Base-by-base conservation (phyloP, 2,888 invertebrate genomes). In the Rhimphoctona megacephalus region DNA sequence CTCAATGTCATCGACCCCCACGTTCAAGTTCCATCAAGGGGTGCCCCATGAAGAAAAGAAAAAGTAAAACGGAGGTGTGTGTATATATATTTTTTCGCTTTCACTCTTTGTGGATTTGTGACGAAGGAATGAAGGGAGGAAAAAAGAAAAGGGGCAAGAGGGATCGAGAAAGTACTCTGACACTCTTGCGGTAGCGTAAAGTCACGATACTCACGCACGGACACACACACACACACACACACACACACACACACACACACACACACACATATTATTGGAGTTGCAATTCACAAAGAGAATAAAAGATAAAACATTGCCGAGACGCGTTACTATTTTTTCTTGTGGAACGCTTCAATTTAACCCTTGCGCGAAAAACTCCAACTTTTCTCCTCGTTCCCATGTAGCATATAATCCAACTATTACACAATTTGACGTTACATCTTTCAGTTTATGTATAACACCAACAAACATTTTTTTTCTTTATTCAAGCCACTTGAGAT, bases 271-370 rank as follows among this genome's bases (percentile, higher is more conserved):
- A 78, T 57, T 70, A 78, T 57, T 52, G 76, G 64, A 61, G 78
- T 39, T 43, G 11, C 30, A 73, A 76, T 81, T 74, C 54, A 87
- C 88, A 88, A 89, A 89, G 89, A 77, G 88, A 90, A 90, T 88
- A 78, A 78, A 83, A 64, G 61, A 87, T 89, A 46, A 57, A 49
- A 49, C 66, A 70, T 78, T 43, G 67, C 30, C 46, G 70, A 39
- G n/a, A 11, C 73, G 78, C 39, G 72, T 64, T 54, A 36, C 77
- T 80, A 22, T 78, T 78, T 87, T 61, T 85, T 81, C 81, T 83
- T 73, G 61, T 66, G 70, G n/a, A 64, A 76, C 74, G 79, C 83
- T 86, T 69, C 52, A 85, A 86, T 88, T 85, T 85, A 80, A 85
- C 33, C 57, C 74, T 66, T 77, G 83, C 77, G 78, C 36, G 33